phyloP scores from a whole-genome alignment of 2,797 vertebrate species.

The Chaunax sp. region DNA sequence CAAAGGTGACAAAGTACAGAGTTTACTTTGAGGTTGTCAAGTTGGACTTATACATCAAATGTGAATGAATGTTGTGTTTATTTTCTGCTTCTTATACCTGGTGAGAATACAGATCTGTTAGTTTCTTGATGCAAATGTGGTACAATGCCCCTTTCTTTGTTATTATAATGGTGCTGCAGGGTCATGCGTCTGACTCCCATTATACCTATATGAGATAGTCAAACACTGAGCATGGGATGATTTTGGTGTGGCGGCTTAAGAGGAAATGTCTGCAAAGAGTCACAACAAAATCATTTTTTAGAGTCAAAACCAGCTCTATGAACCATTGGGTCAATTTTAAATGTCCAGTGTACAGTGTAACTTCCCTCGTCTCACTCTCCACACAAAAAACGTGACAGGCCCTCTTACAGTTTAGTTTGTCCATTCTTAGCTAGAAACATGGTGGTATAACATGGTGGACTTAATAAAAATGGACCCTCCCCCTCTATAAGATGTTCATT shows the following conservation, averaged over 20 bases:
- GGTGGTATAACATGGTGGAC: too few species aligned
- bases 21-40: neutral
- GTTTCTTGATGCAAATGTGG: constrained; percentile 38
- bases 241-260: neutral
- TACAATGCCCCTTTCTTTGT: constrained; percentile 30
- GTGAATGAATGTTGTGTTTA: neutral
- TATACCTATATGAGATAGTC: neutral
- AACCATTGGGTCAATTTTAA: neutral
- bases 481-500: neutral
- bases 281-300: too few species aligned
- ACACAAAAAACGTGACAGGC: too few species aligned
- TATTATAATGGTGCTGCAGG: neutral
- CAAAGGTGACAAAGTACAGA: neutral
- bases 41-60: neutral
- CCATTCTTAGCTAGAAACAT: too few species aligned
- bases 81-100: constrained; percentile 15
- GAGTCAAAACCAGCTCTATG: neutral
- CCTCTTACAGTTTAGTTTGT: too few species aligned
- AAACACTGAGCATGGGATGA: neutral
- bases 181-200: constrained; percentile 22
- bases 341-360: too few species aligned
- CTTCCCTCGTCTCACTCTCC: too few species aligned
- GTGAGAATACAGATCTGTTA: constrained; percentile 28
- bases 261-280: too few species aligned
- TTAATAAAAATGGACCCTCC: too few species aligned